phyloP scores from a whole-genome alignment of 2,797 vertebrate species.

The Pogoniulus pusillus region DNA sequence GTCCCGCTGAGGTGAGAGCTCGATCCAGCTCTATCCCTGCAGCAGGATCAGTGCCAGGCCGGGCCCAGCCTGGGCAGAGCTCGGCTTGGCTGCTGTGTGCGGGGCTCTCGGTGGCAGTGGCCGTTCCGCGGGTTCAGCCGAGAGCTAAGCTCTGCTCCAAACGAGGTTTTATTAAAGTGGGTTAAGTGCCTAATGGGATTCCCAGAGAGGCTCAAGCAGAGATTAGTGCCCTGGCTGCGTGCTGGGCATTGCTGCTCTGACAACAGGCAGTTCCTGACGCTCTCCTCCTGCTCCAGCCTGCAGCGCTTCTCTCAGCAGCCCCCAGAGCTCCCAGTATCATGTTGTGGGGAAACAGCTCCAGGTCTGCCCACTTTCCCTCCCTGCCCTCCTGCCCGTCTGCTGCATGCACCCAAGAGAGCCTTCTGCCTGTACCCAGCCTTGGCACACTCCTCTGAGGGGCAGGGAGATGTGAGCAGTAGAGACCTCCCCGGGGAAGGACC shows the following conservation, averaged over 20 bases:
- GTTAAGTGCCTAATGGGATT: constrained; percentile 19
- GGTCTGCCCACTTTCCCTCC: background rate
- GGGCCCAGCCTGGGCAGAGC: background rate
- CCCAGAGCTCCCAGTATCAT: background rate
- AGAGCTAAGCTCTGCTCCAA: background rate
- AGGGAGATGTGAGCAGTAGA: background rate
- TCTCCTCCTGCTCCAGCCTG: background rate
- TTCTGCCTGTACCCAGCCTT: background rate
- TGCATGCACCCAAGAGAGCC: background rate
- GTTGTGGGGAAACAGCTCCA: constrained; percentile 13
- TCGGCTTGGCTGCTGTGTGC: accelerated
- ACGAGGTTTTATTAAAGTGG: background rate
- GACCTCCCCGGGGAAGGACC: background rate
- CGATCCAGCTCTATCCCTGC: background rate
- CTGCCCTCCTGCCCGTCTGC: background rate
- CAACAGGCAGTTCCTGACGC: background rate
- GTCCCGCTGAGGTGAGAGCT: background rate
- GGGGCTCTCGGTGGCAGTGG: background rate
- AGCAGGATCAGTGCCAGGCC: background rate
- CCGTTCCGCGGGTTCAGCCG: background rate
- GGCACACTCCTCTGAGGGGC: background rate
- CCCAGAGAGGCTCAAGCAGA: background rate
- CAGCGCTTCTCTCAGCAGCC: background rate
- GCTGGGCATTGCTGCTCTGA: background rate
- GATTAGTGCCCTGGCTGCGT: background rate